These are phyloP conservation scores for Drosophila subpulchrella DNA, from an alignment of 1,140 invertebrate genomes.

Conservation along the genomic window DNA sequence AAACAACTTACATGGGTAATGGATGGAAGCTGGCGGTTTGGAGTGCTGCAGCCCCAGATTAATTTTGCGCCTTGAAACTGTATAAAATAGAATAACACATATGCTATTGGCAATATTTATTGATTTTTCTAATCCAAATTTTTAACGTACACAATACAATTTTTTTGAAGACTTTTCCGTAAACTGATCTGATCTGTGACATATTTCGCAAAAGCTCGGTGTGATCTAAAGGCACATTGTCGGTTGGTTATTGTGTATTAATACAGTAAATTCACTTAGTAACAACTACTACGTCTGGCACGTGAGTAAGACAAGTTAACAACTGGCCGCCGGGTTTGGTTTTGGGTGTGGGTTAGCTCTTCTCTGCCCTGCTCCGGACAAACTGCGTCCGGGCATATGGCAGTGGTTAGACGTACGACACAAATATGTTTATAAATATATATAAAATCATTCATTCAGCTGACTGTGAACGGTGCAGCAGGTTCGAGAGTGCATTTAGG, in stretches of 20 bases:
- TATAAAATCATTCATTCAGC: neutral
- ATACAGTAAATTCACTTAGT: constrained; percentile 79
- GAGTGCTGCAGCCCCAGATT: constrained; percentile 22
- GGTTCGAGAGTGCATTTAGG: too few relatives aligned
- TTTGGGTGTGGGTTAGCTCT: constrained; percentile 40
- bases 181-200: constrained; percentile 34
- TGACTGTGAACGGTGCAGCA: too few relatives aligned
- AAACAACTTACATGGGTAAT: constrained; percentile 25
- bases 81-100: constrained; percentile 34
- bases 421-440: constrained; percentile 32
- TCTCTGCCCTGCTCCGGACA: constrained; percentile 21
- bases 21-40: constrained; percentile 4
- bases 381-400: constrained; percentile 6
- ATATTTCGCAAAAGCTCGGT: constrained; percentile 34
- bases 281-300: constrained; percentile 61
- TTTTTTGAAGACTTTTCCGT: constrained; percentile 41
- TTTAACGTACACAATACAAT: constrained; percentile 59
- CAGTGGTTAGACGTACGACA: constrained; percentile 58
- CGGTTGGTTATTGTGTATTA: constrained; percentile 55
- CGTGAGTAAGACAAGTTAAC: constrained; percentile 66
- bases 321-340: constrained; percentile 41
- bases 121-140: constrained; percentile 43
- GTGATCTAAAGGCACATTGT: constrained; percentile 43
- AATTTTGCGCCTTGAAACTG: constrained; percentile 34
- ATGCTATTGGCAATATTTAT: constrained; percentile 37